Conservation (phyloP, 2,113 vertebrate species). For the Aphelocoma coerulescens region DNA sequence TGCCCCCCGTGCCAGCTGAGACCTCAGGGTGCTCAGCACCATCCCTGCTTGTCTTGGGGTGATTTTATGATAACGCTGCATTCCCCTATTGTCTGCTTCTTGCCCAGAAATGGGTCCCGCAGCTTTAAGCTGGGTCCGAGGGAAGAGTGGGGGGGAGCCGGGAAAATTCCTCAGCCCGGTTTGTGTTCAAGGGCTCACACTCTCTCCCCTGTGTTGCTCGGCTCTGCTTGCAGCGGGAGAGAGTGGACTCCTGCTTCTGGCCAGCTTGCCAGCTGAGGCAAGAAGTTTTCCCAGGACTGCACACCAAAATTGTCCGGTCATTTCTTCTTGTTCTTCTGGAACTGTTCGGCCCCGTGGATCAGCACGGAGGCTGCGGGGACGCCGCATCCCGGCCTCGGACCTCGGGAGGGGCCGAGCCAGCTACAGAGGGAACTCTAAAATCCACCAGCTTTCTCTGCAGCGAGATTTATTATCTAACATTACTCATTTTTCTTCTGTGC, state of each 20-base stretch:
- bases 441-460: not conserved
- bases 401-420: not conserved
- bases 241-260: not conserved
- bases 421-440: not conserved
- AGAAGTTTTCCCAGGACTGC: not conserved
- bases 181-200: not conserved
- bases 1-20: not conserved
- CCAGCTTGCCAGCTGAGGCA: not conserved
- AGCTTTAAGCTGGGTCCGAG: not conserved
- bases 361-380: not conserved
- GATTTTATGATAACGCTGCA: not conserved
- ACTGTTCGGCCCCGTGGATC: fast-evolving
- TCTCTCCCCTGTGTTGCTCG: fast-evolving
- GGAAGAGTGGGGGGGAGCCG: not conserved
- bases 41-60: fast-evolving
- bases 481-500: not conserved
- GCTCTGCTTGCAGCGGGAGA: not conserved
- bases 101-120: not conserved
- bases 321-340: not conserved
- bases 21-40: not conserved
- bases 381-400: not conserved
- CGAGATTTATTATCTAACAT: not conserved
- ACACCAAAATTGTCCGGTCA: not conserved
- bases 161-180: not conserved
- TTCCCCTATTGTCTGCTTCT: not conserved